These are phyloP conservation scores for Apostichopus leukothele DNA, from an alignment of 53 echinoderm and acorn worm species.

Conservation along the genomic window DNA sequence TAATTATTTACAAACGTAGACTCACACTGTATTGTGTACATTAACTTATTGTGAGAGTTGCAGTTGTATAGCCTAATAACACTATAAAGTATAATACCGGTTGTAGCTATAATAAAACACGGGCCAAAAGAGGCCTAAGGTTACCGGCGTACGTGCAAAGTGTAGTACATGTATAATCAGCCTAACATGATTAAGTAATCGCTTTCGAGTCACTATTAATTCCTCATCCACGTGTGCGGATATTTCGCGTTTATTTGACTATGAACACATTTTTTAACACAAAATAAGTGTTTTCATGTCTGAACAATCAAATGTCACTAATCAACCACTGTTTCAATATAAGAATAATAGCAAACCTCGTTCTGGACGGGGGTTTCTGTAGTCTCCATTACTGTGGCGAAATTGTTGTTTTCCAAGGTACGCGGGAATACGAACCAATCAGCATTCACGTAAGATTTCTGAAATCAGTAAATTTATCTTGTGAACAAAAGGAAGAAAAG, in stretches of 20 bases:
- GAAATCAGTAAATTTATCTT: background rate
- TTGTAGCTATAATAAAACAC: too few species aligned
- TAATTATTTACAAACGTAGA: too few species aligned
- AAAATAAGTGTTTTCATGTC: background rate
- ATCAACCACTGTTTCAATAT: background rate
- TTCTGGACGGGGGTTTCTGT: slow-evolving; percentile 33
- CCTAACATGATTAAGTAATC: background rate
- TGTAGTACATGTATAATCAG: background rate
- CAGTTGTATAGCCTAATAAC: too few species aligned
- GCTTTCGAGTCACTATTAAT: background rate
- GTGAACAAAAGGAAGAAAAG: background rate
- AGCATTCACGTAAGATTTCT: slow-evolving; percentile 14
- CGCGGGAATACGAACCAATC: slow-evolving; percentile 47
- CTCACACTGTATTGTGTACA: too few species aligned
- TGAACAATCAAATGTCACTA: background rate
- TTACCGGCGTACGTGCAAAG: background rate
- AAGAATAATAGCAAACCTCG: slow-evolving; percentile 18
- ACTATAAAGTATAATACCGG: too few species aligned
- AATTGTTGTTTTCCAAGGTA: slow-evolving; percentile 47
- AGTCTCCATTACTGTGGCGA: slow-evolving; percentile 36
- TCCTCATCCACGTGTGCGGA: background rate
- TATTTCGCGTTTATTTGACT: background rate
- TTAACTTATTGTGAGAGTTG: too few species aligned
- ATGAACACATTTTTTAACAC: background rate
- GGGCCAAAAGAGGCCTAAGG: background rate